phyloP scores from a whole-genome alignment of 2,888 invertebrate species.

The Panopea generosa region DNA sequence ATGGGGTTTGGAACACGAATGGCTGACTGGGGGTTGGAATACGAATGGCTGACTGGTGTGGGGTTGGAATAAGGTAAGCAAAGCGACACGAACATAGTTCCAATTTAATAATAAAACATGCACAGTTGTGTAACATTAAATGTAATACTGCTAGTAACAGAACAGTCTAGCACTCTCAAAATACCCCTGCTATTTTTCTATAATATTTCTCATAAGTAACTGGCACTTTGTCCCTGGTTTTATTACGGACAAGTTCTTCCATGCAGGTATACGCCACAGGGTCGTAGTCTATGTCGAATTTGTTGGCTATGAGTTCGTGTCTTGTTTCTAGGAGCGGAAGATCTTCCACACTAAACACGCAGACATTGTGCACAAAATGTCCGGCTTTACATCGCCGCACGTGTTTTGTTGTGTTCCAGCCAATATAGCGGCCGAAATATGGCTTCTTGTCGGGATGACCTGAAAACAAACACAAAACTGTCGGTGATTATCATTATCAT shows the following conservation, averaged over 20 bases:
- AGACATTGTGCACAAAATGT: slow-evolving; percentile 68
- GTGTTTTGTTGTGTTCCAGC: slow-evolving; percentile 57
- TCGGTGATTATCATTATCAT: no score
- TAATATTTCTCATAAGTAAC: slow-evolving; percentile 32
- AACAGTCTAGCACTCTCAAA: no score
- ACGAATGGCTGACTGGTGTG: no score
- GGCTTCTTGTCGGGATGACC: slow-evolving; percentile 61
- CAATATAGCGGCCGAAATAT: slow-evolving; percentile 61
- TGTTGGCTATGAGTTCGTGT: slow-evolving; percentile 82
- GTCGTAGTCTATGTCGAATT: slow-evolving; percentile 80
- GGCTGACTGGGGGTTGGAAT: no score
- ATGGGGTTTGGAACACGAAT: no score
- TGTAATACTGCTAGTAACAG: no score
- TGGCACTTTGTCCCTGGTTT: slow-evolving; percentile 42
- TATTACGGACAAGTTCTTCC: slow-evolving; percentile 70
- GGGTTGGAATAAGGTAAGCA: no score
- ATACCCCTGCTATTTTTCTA: slow-evolving; percentile 22
- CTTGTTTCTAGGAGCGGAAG: slow-evolving; percentile 68
- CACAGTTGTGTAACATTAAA: no score
- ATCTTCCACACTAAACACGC: slow-evolving; percentile 77
- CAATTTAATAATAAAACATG: no score
- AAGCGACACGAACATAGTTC: no score
- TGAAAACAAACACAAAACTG: slow-evolving; percentile 38
- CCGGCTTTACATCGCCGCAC: slow-evolving; percentile 46
- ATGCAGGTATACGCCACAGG: slow-evolving; percentile 80